Evolutionary conservation across 2,797 vertebrate species (phyloP), one percentile per base, ranked within the genome.

Genomic region (Melanotaenia trifasciata): DNA sequence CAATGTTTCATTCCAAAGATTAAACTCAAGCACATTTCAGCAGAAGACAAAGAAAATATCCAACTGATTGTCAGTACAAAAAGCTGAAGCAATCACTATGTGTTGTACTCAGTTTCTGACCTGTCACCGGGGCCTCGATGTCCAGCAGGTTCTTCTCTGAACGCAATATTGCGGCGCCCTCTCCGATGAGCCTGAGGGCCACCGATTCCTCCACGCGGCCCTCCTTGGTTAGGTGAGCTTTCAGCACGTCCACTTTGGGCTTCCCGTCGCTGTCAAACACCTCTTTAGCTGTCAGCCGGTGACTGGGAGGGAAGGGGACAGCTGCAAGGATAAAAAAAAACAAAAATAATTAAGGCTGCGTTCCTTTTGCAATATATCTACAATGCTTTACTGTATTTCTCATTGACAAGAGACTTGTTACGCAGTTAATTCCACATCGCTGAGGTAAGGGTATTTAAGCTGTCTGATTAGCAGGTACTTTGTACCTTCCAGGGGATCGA

Each of bases 221-320:
- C 85, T 99, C 98, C 91, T 99, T 99, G 94, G 98, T 99, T 83
- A 99, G 96, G 89, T 99, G 98, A 63, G 96, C 97, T 94, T 99
- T 99, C 90, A 99, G 95, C 89, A 99, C 94, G 76, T 99, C 98
- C 92, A 99, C 98, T 80, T 98, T 97, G 70, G 98, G 98, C 87
- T 97, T 98, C 72, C 97, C 98, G 66, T 99, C 98, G 0, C 95
- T 96, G 94, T 99, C 98, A 73, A 99, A 99, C 88, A 99, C 97
- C 95, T 99, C 98, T 92, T 99, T 99, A 60, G 96, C 96, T 56
- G 97, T 98, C 87, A 99, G 96, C 79, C 97, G 96, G 84, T 99
- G 98, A 90, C 96, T 99, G 64, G 98, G 98, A 71, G 98, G 98
- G 92, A 99, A 99, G 0, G 98, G 98, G 87, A 99, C 97, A 92